A percentile compares a stretch with the other conserved stretches of the same genome.
These are phyloP conservation scores for Caradrina kadenii DNA, from an alignment of 2,888 invertebrate species.

Conservation along the genomic window DNA sequence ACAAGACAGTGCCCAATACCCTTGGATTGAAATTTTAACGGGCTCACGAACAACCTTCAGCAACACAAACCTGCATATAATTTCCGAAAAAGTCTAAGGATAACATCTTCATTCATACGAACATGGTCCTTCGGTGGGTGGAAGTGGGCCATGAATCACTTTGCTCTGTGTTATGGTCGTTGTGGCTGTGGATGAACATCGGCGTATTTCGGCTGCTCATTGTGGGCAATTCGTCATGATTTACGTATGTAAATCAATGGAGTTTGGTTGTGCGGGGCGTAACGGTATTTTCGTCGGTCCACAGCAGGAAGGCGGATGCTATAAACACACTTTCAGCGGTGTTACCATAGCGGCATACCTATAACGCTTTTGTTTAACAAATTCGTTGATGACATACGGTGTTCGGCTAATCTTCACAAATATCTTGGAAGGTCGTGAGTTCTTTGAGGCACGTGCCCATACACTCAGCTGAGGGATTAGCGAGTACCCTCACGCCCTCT, in stretches of 20 bases:
- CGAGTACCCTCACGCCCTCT: conserved; percentile 41
- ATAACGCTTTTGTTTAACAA: conserved; percentile 72
- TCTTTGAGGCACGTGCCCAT: conserved; percentile 60
- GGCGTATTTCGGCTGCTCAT: conserved; percentile 83
- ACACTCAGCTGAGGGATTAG: conserved; percentile 63
- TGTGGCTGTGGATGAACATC: conserved; percentile 67
- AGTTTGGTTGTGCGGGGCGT: conserved; percentile 86
- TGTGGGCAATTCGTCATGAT: conserved; percentile 89
- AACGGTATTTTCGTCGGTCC: conserved; percentile 89
- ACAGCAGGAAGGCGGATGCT: conserved; percentile 89
- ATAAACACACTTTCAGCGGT: conserved; percentile 88
- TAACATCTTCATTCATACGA: conserved; percentile 68
- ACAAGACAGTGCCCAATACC: conserved; percentile 55
- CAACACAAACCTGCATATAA: conserved; percentile 50
- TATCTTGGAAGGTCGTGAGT: conserved; percentile 41
- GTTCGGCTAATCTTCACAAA: conserved; percentile 51
- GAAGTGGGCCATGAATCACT: conserved; percentile 70
- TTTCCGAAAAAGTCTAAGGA: conserved; percentile 67
- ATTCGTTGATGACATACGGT: conserved; percentile 64
- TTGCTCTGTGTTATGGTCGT: conserved; percentile 66
- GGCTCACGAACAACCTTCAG: conserved; percentile 64
- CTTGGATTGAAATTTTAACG: conserved; percentile 69
- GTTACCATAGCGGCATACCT: conserved; percentile 75
- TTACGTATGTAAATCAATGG: conserved; percentile 89
- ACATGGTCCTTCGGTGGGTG: conserved; percentile 66